A percentile compares a stretch with the other conserved stretches of the same genome.
Conservation (phyloP, 2,888 invertebrate species). For the Dasypogon diadema region DNA sequence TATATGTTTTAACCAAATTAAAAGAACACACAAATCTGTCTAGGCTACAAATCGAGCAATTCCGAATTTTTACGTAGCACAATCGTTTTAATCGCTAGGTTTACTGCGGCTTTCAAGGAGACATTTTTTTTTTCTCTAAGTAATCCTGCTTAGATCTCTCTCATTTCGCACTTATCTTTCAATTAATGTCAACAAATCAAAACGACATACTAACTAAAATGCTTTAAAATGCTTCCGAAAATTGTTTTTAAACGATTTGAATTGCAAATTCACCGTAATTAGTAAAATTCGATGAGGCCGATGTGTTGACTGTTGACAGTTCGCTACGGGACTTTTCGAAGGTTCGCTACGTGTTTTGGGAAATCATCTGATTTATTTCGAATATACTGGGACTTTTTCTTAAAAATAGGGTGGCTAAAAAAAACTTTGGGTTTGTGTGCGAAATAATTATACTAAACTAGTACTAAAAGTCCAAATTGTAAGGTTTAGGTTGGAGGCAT, state of each 20-base stretch:
- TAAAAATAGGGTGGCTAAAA: too few relatives aligned
- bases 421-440: too few relatives aligned
- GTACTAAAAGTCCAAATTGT: too few relatives aligned
- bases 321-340: background rate
- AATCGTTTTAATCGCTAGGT: background rate
- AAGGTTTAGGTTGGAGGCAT: too few relatives aligned
- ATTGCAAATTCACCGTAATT: background rate
- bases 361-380: slow-evolving; percentile 15
- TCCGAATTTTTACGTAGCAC: too few relatives aligned
- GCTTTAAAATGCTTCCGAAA: background rate
- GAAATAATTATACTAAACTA: too few relatives aligned
- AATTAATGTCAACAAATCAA: background rate
- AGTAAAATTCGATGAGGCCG: background rate
- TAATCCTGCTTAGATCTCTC: background rate
- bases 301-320: slow-evolving; percentile 31
- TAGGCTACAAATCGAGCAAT: background rate
- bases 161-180: background rate
- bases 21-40: background rate
- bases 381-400: too few relatives aligned
- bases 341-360: slow-evolving; percentile 6
- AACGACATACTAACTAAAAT: background rate
- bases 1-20: background rate
- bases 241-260: background rate
- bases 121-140: background rate
- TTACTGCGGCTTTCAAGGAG: background rate